Percentiles rank a stretch among this genome's conserved stretches.
Conservation (phyloP, 92 coral and sea anemone genomes). For the Epizoanthus stellaris region DNA sequence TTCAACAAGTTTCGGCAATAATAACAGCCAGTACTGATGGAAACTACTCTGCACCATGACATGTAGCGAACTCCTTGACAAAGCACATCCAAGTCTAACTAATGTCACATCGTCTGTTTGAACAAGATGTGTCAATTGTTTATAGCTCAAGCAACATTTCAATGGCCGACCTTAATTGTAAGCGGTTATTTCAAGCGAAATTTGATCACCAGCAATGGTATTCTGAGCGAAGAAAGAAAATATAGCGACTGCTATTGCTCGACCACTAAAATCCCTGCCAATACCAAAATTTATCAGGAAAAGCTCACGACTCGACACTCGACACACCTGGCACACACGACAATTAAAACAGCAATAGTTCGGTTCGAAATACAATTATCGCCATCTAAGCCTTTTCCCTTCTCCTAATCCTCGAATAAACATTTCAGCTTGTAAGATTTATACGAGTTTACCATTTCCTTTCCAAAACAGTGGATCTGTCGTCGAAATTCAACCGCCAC, state of each 20-base stretch:
- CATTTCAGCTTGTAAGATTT: slow-evolving; percentile 35
- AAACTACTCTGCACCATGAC: neutral
- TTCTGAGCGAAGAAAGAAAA: neutral
- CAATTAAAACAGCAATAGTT: slow-evolving; percentile 17
- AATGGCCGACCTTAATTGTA: neutral
- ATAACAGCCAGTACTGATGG: neutral
- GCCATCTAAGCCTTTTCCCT: slow-evolving; percentile 27
- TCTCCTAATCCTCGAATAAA: slow-evolving; percentile 62
- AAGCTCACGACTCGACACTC: neutral
- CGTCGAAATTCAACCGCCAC: slow-evolving; percentile 4
- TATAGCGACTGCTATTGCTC: neutral
- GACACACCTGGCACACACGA: slow-evolving; percentile 39
- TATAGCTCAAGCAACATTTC: neutral
- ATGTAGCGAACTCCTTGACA: slow-evolving; percentile 16
- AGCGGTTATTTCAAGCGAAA: slow-evolving; percentile 1
- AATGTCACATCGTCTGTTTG: slow-evolving; percentile 10
- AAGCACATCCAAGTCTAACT: slow-evolving; percentile 7
- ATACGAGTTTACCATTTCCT: slow-evolving; percentile 31
- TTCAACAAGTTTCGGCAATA: slow-evolving; percentile 25
- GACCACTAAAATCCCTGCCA: neutral
- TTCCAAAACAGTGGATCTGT: slow-evolving; percentile 31
- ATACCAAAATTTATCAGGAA: neutral
- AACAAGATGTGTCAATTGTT: neutral
- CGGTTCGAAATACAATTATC: neutral
- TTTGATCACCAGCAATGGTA: neutral